Evolutionary conservation across 1,140 invertebrate genomes (phyloP).

Genomic region (Solen grandis): DNA sequence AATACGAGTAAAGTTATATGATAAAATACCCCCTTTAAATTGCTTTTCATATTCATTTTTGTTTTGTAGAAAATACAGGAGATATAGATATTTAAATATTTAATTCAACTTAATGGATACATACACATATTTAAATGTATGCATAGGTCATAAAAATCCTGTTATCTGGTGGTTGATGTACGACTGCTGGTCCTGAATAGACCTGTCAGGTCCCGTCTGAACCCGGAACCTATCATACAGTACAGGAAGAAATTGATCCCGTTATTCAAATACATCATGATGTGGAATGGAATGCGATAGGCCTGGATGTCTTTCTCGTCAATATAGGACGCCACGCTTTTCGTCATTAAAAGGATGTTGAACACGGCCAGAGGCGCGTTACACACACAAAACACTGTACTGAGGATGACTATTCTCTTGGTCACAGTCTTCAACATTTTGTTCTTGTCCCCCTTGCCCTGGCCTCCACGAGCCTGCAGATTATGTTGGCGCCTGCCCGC

Average conservation of each 20-base stretch:
- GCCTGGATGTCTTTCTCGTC: background rate
- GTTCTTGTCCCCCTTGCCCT: background rate
- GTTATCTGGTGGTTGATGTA: too few species aligned
- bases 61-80: too few species aligned
- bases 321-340: background rate
- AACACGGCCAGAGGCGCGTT: conserved; percentile 20
- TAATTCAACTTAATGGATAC: too few species aligned
- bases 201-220: conserved; percentile 37
- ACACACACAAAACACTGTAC: conserved; percentile 11
- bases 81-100: too few species aligned
- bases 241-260: conserved; percentile 44
- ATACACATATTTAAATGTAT: too few species aligned
- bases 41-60: too few species aligned
- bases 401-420: conserved; percentile 26
- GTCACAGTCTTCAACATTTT: conserved; percentile 53
- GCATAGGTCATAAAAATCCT: too few species aligned
- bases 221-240: conserved; percentile 46
- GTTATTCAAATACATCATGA: conserved; percentile 46
- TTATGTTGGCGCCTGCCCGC: conserved; percentile 10
- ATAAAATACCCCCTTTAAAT: too few species aligned
- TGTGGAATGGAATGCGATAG: conserved; percentile 19
- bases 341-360: conserved; percentile 16
- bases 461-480: conserved; percentile 25
- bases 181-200: conserved; percentile 38
- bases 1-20: too few species aligned